Conservation (phyloP, 2,888 invertebrate genomes). For the Dendrolimus houi region DNA sequence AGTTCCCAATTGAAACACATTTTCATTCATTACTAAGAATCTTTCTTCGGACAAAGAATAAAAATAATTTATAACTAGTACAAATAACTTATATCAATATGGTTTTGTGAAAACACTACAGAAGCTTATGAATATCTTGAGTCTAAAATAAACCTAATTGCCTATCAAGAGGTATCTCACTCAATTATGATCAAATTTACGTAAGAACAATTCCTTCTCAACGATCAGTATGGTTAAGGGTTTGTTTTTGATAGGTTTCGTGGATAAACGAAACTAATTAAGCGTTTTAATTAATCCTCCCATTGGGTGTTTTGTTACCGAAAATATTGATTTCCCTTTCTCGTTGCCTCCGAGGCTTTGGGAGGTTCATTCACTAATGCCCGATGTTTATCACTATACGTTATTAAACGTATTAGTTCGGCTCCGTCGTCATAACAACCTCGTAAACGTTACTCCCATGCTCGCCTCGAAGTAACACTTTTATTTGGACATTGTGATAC, state of each 20-base stretch:
- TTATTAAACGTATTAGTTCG: slow-evolving; percentile 2
- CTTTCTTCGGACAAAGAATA: no score
- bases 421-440: slow-evolving; percentile 6
- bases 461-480: no score
- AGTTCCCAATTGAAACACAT: no score
- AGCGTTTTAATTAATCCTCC: slow-evolving; percentile 67
- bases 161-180: slow-evolving; percentile 7
- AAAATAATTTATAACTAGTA: no score
- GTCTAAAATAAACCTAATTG: no score
- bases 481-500: no score
- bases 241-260: slow-evolving; percentile 62
- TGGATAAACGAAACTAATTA: slow-evolving; percentile 69
- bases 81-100: no score
- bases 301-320: slow-evolving; percentile 61
- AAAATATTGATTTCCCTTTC: slow-evolving; percentile 56
- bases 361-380: slow-evolving; percentile 26
- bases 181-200: slow-evolving; percentile 16
- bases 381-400: slow-evolving; percentile 14
- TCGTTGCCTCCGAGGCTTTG: slow-evolving; percentile 20
- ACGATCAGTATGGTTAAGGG: slow-evolving; percentile 43
- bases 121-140: no score
- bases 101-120: no score
- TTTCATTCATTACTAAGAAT: no score
- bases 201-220: slow-evolving; percentile 40
- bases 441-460: background rate